These are phyloP conservation scores for Mycetomoellerius zeteki DNA, from an alignment of 1,140 invertebrate species.

Conservation along the genomic window DNA sequence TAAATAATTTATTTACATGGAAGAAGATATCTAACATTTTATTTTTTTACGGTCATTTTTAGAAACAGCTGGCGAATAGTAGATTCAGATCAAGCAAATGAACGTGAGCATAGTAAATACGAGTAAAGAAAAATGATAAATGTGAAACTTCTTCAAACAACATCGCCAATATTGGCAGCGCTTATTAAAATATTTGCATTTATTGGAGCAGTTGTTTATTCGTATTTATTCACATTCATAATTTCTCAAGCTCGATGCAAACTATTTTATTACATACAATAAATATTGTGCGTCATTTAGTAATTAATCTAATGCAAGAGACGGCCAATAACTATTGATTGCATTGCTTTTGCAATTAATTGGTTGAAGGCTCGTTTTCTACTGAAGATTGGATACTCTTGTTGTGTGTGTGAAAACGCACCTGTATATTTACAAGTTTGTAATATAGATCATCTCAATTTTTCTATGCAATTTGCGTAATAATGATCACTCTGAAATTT, in stretches of 20 bases:
- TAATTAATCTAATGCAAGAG: conserved; percentile 42
- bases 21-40: conserved; percentile 4
- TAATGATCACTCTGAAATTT: conserved; percentile 27
- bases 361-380: conserved; percentile 12
- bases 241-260: not conserved
- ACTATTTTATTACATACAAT: not conserved
- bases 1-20: not conserved
- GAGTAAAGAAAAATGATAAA: not conserved
- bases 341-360: conserved; percentile 62
- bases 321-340: conserved; percentile 4
- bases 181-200: conserved; percentile 5
- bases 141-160: conserved; percentile 10
- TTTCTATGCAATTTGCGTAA: conserved; percentile 24
- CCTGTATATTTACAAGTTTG: not conserved
- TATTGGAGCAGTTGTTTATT: not conserved
- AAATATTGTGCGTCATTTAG: not conserved
- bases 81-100: not conserved
- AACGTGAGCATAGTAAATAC: not conserved
- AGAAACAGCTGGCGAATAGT: not conserved
- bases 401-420: not conserved
- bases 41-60: not conserved
- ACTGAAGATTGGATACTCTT: not conserved
- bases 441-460: conserved; percentile 5
- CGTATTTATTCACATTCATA: not conserved
- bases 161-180: not conserved